Conservation (phyloP, 2,888 invertebrate species). For the Ophioninae sp. region DNA sequence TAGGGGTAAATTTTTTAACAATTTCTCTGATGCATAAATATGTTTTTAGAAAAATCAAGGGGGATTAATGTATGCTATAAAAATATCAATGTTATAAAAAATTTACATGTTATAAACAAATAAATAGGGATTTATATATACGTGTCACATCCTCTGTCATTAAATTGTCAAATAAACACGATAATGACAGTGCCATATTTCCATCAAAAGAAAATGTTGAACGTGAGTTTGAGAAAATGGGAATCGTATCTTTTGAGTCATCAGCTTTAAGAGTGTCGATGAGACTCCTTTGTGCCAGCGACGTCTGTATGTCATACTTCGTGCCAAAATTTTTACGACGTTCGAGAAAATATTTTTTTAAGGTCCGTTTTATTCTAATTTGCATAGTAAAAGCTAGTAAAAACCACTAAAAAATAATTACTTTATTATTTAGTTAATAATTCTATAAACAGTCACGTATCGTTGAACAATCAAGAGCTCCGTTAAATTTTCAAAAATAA, state of each 20-base stretch:
- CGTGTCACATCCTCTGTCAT: too few species aligned
- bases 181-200: background rate
- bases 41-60: too few species aligned
- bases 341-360: background rate
- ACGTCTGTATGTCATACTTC: background rate
- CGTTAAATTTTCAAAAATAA: too few species aligned
- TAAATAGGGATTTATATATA: too few species aligned
- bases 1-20: background rate
- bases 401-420: too few species aligned
- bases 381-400: too few species aligned
- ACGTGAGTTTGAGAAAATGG: background rate
- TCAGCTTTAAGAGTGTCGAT: slow-evolving; percentile 17
- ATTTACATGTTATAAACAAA: too few species aligned
- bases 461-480: too few species aligned
- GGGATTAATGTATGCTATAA: too few species aligned
- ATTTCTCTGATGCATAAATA: background rate
- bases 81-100: too few species aligned
- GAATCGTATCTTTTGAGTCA: slow-evolving; percentile 1
- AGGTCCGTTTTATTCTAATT: background rate
- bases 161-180: background rate
- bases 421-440: too few species aligned
- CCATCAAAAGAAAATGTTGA: background rate
- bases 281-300: background rate
- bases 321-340: background rate
- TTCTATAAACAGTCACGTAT: too few species aligned